phyloP scores from a whole-genome alignment of 2,797 vertebrate species.

The Eulemur mongoz region DNA sequence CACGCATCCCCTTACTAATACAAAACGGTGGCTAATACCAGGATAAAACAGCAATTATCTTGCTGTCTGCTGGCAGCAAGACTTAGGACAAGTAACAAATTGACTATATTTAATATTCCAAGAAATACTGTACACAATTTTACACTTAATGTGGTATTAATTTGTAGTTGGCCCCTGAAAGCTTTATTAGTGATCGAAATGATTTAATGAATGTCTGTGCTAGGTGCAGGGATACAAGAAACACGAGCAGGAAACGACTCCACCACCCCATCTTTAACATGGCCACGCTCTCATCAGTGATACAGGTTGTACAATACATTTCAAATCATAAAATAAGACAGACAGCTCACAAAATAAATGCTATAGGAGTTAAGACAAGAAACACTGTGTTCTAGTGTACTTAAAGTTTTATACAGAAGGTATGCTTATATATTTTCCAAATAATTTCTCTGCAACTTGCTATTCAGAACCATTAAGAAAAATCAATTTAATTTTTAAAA shows the following conservation, averaged over 20 bases:
- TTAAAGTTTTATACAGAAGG: background rate
- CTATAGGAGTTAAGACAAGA: background rate
- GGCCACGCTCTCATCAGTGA: background rate
- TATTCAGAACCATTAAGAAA: slow-evolving; percentile 4
- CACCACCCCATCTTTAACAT: background rate
- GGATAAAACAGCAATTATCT: background rate
- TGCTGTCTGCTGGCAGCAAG: background rate
- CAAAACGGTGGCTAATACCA: background rate
- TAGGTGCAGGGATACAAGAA: background rate
- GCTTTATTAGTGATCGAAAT: background rate
- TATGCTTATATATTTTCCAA: background rate
- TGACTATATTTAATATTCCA: background rate
- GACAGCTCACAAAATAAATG: background rate
- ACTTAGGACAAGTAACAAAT: background rate
- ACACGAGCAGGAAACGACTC: background rate
- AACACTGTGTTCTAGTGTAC: background rate
- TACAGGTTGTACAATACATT: background rate
- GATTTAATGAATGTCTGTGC: background rate
- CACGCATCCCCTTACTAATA: background rate
- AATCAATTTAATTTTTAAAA: slow-evolving; percentile 37
- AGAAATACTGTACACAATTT: background rate
- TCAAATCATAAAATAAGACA: background rate
- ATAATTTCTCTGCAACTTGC: slow-evolving; percentile 8
- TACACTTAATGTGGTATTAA: slow-evolving; percentile 4
- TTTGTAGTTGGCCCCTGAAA: background rate